Percentiles rank a stretch among this genome's conserved stretches.
Evolutionary conservation across 2,797 vertebrate genomes (phyloP).

Genomic region (Tolypeutes matacus): DNA sequence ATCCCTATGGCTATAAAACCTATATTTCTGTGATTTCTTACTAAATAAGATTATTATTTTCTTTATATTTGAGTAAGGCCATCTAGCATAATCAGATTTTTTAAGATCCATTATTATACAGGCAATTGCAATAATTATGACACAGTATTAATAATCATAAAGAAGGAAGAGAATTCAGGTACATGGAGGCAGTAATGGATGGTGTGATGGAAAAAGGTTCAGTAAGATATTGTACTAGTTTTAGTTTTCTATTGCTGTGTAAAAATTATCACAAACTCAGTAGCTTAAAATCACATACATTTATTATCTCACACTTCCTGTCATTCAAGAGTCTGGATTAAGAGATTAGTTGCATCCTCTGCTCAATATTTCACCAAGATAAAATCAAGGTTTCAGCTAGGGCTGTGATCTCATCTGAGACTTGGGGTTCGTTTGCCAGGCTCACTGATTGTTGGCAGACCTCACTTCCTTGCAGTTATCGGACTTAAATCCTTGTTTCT

Average conservation of each 20-base stretch:
- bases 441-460: neutral
- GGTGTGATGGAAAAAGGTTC: neutral
- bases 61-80: slow-evolving; percentile 7
- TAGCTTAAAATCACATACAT: neutral
- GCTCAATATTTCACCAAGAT: neutral
- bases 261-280: neutral
- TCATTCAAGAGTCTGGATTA: neutral
- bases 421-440: neutral
- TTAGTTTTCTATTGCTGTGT: neutral
- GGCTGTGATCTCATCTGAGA: neutral
- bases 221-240: neutral
- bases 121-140: neutral
- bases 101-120: neutral
- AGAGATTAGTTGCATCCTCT: neutral
- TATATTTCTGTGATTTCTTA: neutral
- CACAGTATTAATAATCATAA: neutral
- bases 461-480: neutral
- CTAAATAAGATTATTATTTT: neutral
- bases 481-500: neutral
- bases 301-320: slow-evolving; percentile 1
- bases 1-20: neutral
- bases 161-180: neutral
- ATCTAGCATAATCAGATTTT: neutral
- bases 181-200: neutral
- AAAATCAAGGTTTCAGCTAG: neutral